Evolutionary conservation across 2,888 invertebrate genomes (phyloP).

Genomic region (Macroteleia sp.): DNA sequence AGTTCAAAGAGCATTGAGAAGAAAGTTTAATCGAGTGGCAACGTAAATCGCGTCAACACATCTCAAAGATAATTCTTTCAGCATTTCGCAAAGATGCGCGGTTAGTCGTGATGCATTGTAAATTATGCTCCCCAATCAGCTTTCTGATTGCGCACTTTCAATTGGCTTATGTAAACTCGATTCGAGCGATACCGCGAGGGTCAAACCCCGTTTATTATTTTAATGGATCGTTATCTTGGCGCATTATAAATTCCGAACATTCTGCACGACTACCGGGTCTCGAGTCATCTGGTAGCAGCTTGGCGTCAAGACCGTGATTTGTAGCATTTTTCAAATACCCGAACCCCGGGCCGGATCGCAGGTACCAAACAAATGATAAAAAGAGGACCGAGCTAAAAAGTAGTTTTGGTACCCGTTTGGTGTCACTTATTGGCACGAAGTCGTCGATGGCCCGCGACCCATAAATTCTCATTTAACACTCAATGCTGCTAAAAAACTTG

Average conservation of each 20-base stretch:
- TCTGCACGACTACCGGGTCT: slow-evolving; percentile 15
- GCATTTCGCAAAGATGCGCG: slow-evolving; percentile 3
- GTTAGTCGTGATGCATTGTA: slow-evolving; percentile 31
- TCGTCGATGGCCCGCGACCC: neutral
- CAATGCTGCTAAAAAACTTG: neutral
- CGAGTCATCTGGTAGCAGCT: slow-evolving; percentile 6
- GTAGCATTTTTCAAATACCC: slow-evolving; percentile 13
- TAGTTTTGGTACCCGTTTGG: neutral
- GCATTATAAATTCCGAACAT: slow-evolving; percentile 19
- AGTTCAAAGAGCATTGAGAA: slow-evolving; percentile 28
- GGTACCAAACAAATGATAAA: neutral
- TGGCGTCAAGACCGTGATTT: neutral
- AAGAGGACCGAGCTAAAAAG: neutral
- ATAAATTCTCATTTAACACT: slow-evolving; percentile 7
- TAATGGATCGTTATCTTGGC: slow-evolving; percentile 22
- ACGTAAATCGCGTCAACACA: slow-evolving; percentile 20
- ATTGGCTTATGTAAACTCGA: slow-evolving; percentile 13
- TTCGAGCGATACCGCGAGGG: too few species aligned
- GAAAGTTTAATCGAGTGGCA: slow-evolving; percentile 11
- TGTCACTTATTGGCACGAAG: slow-evolving; percentile 1
- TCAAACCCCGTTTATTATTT: slow-evolving; percentile 12
- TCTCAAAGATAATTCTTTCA: slow-evolving; percentile 18
- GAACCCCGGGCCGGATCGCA: neutral
- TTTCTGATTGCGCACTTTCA: neutral
- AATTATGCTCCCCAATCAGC: slow-evolving; percentile 13